Evolutionary conservation across 2,888 invertebrate genomes (phyloP).

Genomic region (Rhimphoctona megacephalus): DNA sequence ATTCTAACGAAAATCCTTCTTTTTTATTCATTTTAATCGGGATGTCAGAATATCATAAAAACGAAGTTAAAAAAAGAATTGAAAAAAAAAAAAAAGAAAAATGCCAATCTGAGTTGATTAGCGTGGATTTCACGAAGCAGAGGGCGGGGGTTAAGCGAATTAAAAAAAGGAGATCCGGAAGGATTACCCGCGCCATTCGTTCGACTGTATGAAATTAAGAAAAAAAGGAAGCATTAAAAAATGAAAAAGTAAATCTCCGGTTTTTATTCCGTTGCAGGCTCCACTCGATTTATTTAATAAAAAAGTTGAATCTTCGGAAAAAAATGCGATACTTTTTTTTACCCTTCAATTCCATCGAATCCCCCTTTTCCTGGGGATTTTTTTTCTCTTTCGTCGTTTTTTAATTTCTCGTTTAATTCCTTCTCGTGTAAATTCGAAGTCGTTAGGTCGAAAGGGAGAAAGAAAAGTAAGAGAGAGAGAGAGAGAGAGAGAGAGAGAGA

Average conservation of each 20-base stretch:
- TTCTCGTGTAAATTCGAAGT: slow-evolving; percentile 54
- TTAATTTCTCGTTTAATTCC: slow-evolving; percentile 58
- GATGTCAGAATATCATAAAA: background rate
- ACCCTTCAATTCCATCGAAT: background rate
- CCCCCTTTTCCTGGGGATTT: background rate
- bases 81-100: slow-evolving; percentile 11
- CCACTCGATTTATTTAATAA: background rate
- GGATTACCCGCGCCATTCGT: slow-evolving; percentile 77
- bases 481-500: no score
- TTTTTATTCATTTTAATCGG: background rate
- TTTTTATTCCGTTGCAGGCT: background rate
- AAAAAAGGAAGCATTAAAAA: slow-evolving; percentile 12
- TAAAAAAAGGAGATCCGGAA: slow-evolving; percentile 75
- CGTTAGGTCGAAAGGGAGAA: slow-evolving; percentile 49
- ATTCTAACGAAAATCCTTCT: background rate
- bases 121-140: slow-evolving; percentile 58
- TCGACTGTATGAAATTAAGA: slow-evolving; percentile 70
- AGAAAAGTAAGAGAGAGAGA: background rate
- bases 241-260: background rate
- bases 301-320: background rate
- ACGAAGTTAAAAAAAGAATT: no score
- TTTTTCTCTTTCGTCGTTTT: background rate
- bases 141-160: slow-evolving; percentile 69
- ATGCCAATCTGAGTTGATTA: slow-evolving; percentile 52
- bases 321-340: background rate